These are phyloP conservation scores for Saguinus imperator DNA, from an alignment of 2,113 vertebrate species.

Conservation along the genomic window DNA sequence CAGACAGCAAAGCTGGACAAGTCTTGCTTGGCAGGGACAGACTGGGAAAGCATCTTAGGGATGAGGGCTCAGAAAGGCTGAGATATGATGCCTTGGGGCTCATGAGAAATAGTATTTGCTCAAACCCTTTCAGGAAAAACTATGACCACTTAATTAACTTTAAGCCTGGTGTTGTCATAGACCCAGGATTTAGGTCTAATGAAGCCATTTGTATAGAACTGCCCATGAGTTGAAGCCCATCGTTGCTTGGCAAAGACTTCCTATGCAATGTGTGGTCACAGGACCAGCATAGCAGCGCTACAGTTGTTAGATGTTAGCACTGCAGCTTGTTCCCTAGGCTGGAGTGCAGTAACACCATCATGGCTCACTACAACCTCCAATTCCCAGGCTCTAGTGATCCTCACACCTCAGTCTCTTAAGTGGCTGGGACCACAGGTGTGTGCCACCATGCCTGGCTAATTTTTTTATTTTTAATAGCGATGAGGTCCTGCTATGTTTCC, in stretches of 20 bases:
- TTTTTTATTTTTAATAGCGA: too few relatives aligned
- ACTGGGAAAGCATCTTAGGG: background rate
- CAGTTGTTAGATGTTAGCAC: background rate
- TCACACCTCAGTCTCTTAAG: too few relatives aligned
- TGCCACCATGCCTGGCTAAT: too few relatives aligned
- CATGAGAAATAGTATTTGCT: background rate
- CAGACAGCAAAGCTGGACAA: background rate
- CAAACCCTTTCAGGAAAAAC: background rate
- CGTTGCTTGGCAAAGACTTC: background rate
- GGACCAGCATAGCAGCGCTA: background rate
- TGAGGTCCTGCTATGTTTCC: too few relatives aligned
- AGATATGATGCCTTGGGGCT: background rate
- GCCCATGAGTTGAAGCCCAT: fast-evolving
- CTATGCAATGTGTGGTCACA: fast-evolving
- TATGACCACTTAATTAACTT: background rate
- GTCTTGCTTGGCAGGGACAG: background rate
- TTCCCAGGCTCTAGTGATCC: too few relatives aligned
- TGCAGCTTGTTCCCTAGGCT: background rate
- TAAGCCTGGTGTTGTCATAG: background rate
- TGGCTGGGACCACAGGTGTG: too few relatives aligned
- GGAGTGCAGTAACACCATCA: too few relatives aligned
- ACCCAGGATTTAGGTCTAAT: background rate
- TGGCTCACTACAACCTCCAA: too few relatives aligned
- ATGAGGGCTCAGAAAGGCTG: background rate
- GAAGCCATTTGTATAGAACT: background rate